Conservation (phyloP, 2,797 vertebrate species). For the Ataeniobius toweri region DNA sequence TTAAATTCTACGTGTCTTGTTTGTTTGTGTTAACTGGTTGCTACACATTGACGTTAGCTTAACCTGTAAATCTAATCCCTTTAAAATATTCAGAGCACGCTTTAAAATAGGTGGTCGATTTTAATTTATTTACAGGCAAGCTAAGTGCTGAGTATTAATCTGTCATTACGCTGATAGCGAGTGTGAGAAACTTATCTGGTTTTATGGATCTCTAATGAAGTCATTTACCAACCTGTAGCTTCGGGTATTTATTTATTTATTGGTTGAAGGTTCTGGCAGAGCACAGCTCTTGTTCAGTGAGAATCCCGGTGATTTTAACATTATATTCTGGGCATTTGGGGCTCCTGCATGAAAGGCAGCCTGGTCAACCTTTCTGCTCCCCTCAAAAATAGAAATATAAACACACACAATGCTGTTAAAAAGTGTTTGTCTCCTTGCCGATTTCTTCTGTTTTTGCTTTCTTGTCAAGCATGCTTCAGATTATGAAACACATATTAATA, state of each 20-base stretch:
- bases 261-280: not conserved
- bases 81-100: not conserved
- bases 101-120: not conserved
- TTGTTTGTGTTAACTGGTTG: conserved; percentile 27
- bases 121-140: not conserved
- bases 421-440: not conserved
- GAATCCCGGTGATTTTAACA: not conserved
- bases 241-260: not conserved
- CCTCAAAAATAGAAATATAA: not conserved
- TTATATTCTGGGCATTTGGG: too few relatives aligned
- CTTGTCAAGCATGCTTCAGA: not conserved
- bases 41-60: conserved; percentile 19
- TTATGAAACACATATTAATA: not conserved
- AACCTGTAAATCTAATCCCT: conserved; percentile 24
- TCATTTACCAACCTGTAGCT: not conserved
- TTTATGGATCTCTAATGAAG: not conserved
- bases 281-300: not conserved
- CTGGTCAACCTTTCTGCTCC: not conserved
- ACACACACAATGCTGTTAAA: not conserved
- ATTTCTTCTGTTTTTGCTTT: not conserved
- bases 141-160: not conserved
- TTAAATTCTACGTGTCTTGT: conserved; percentile 33
- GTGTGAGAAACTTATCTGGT: not conserved
- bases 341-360: not conserved
- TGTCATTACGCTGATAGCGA: not conserved